Percentiles rank a stretch among this genome's conserved stretches.
phyloP scores from a whole-genome alignment of 64 coral and sea anemone genomes.

The Montipora foliosa region DNA sequence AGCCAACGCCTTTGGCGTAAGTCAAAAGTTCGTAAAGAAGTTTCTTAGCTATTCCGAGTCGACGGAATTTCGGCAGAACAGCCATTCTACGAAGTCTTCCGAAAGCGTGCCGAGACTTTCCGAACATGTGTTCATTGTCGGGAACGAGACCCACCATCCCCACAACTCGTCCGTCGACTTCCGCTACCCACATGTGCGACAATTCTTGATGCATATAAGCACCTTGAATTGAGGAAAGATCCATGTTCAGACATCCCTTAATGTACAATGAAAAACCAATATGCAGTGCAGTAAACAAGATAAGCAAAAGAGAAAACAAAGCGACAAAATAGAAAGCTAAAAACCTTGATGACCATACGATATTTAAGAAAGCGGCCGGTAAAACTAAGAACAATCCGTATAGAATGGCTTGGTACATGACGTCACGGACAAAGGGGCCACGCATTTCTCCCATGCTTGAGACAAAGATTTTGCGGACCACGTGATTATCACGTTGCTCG shows the following conservation, averaged over 20 bases:
- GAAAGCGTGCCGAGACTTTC: neutral
- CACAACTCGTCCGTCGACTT: neutral
- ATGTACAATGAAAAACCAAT: conserved; percentile 40
- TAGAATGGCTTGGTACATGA: neutral
- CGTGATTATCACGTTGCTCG: conserved; percentile 1
- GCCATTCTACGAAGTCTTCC: conserved; percentile 51
- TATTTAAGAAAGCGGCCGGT: neutral
- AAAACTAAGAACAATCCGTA: conserved; percentile 4
- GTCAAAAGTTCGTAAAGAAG: neutral
- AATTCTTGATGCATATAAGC: neutral
- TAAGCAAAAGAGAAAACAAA: neutral
- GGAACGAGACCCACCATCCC: conserved; percentile 44
- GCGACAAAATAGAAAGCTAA: neutral
- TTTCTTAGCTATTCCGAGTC: conserved; percentile 23
- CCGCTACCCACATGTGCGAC: conserved; percentile 38
- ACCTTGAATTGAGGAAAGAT: neutral
- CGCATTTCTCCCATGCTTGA: conserved; percentile 46
- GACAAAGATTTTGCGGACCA: conserved; percentile 20
- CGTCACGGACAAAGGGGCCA: conserved; percentile 27
- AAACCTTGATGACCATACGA: neutral
- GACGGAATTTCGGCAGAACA: conserved; percentile 24
- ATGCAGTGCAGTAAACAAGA: conserved; percentile 4
- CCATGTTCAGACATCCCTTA: conserved; percentile 1
- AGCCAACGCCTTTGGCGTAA: neutral
- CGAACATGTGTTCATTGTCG: neutral